These are phyloP conservation scores for Pituophis catenifer DNA, from an alignment of 2,113 vertebrate genomes.

Conservation along the genomic window DNA sequence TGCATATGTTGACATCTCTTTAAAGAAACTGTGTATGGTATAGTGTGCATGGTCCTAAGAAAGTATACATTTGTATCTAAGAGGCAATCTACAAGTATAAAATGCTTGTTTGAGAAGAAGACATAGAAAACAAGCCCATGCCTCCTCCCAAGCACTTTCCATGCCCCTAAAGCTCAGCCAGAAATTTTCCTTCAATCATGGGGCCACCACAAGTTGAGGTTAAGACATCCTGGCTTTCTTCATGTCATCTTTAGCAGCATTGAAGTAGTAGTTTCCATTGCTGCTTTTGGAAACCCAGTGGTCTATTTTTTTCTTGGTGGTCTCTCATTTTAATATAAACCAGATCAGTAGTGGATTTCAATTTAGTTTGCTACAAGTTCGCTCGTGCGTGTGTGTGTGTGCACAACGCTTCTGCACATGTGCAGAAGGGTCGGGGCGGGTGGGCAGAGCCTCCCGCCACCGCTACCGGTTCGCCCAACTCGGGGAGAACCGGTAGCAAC, in stretches of 20 bases:
- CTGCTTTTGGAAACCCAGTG: neutral
- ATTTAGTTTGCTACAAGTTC: too few relatives aligned
- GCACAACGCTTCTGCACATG: too few relatives aligned
- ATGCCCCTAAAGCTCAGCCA: neutral
- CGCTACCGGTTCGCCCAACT: too few relatives aligned
- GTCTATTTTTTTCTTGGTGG: neutral
- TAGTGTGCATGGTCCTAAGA: neutral
- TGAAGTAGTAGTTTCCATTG: conserved; percentile 33
- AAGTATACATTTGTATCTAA: neutral
- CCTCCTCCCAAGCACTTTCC: neutral
- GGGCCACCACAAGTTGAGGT: neutral
- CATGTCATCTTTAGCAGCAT: neutral
- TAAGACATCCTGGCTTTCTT: neutral
- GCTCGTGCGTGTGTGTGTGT: too few relatives aligned
- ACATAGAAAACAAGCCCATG: neutral
- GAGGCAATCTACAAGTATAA: neutral
- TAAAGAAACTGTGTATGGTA: neutral
- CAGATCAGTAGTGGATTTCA: neutral
- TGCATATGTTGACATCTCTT: neutral
- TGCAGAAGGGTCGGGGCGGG: too few relatives aligned
- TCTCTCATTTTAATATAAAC: neutral
- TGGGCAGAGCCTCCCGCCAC: too few relatives aligned
- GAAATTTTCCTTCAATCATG: neutral
- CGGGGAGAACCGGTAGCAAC: too few relatives aligned
- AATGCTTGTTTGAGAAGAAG: neutral